Percentiles rank a stretch among this genome's conserved stretches.
Evolutionary conservation across 2,888 invertebrate genomes (phyloP).

Genomic region (Caenorhabditis becei): DNA sequence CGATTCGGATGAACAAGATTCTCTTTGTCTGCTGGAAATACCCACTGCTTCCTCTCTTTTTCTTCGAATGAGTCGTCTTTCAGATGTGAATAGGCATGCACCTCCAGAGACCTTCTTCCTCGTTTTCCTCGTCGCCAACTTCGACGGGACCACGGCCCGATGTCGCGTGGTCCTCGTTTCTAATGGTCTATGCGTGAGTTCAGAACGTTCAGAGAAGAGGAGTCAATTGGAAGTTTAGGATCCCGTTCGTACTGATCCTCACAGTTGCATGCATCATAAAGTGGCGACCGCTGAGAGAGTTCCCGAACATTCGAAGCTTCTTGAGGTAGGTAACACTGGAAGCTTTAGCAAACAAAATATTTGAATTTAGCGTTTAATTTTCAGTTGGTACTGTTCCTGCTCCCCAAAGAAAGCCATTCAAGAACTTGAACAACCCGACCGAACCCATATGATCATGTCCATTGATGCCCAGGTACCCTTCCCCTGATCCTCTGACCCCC

Average conservation of each 20-base stretch:
- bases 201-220: neutral
- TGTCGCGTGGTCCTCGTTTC: constrained; percentile 57
- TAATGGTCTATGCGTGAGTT: constrained; percentile 59
- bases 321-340: constrained; percentile 25
- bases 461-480: constrained; percentile 64
- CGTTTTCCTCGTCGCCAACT: constrained; percentile 5
- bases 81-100: constrained; percentile 57
- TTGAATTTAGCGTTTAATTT: too few species aligned
- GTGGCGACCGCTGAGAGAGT: constrained; percentile 65
- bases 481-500: neutral
- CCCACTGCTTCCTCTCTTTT: neutral
- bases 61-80: constrained; percentile 1
- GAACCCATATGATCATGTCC: constrained; percentile 61
- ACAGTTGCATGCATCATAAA: constrained; percentile 63
- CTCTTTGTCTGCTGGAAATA: constrained; percentile 15
- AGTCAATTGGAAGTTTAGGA: constrained; percentile 44
- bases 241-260: constrained; percentile 60
- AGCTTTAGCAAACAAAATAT: too few species aligned
- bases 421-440: constrained; percentile 60
- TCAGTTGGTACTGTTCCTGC: constrained; percentile 60
- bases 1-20: too few species aligned
- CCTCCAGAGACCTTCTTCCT: constrained; percentile 44
- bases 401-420: constrained; percentile 51
- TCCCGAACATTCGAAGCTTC: constrained; percentile 46
- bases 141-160: constrained; percentile 21